Base-by-base conservation (phyloP, 2,888 invertebrate genomes). In the Nymphalis c-album region DNA sequence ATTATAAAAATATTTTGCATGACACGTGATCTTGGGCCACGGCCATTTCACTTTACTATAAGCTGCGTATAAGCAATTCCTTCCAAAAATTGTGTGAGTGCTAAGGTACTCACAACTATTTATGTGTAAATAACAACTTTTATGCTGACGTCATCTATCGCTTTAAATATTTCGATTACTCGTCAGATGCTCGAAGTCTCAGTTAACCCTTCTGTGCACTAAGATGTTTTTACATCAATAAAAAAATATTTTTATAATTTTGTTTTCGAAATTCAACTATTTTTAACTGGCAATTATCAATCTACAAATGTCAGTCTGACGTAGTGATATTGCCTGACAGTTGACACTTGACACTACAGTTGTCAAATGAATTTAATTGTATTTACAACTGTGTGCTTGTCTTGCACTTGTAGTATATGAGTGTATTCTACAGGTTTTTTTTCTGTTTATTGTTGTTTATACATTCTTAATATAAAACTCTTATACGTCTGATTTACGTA, bases 401-500 rank as follows among this genome's bases (percentile, higher is more conserved):
- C n/a, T n/a, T 5, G 17, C 31, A 55, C 26, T 7, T n/a, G 31
- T 55, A 31, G 26, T 55, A 17, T 31, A 31, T 17, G 7, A 55
- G 53, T 31, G 53, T n/a, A 53, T 26, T 8, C 22, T 31, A 26
- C 16, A 22, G 51, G 16, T 22, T 51, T 53, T 51, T 53, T 22
- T 53, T 31, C n/a, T 31, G 53, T 55, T 55, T 31, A 31, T 55
- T 55, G 53, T 55, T 31, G 53, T 55, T 26, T 31, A 55, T 16
- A 53, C 31, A 31, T 22, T 17, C 53, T 31, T 31, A 31, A 22
- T 17, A 31, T 55, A n/a, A 17, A 17, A 22, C 7, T 55, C 26
- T 31, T 7, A 31, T 10, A 1, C 5, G 26, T 51, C 13, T 26
- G 26, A 31, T 16, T n/a, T 7, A 17, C 31, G 31, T 31, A 31